Base-by-base conservation (phyloP, 2,797 vertebrate species). In the Gila robusta region DNA sequence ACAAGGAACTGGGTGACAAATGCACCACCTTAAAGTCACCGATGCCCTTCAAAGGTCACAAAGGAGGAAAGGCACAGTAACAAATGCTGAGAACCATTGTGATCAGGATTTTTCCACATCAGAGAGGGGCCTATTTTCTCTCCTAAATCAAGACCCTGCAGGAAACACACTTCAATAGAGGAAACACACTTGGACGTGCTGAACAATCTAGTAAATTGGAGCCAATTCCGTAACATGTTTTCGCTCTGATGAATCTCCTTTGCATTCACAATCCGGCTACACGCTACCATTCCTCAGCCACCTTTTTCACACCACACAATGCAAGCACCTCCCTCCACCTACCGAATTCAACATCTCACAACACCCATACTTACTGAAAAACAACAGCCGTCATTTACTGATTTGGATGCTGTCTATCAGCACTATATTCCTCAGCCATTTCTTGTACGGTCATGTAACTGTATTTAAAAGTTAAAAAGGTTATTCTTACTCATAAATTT, bases 271-370 rank as follows among this genome's bases (percentile, higher is more conserved):
- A 85, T 72, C 9, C 1, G 9, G 39, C 72, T 67, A 37, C 47
- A 69, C 1, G 14, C 37, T 72, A 35, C 76, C 83, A 67, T 79
- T 85, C 28, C 54, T 26, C 3, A 47, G 83, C 52, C 62, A 72
- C 80, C 85, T 52, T 67, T 76, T 74, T 74, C 59, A 82, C 59
- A 44, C 23, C 54, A 66, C 76, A 85, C 83, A 79, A 79, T 49
- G 76, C 76, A 59, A 79, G 54, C 52, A 32, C 83, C 76, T 70
- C 76, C 52, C 66, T 62, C 39, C 26, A 72, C 62, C 64, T 11
- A 28, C 12, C 14, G 14, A n/a, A 62, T 47, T 71, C 6, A 79
- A 59, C 52, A 62, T 35, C 21, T 59, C 76, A 62, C 52, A 56
- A 79, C 76, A 79, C 14, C 76, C 66, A 79, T 28, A 37, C 12